Percentiles rank a stretch among this genome's conserved stretches.
These are phyloP conservation scores for Pseudomyrmex cubaensis DNA, from an alignment of 1,140 invertebrate species.

Conservation along the genomic window DNA sequence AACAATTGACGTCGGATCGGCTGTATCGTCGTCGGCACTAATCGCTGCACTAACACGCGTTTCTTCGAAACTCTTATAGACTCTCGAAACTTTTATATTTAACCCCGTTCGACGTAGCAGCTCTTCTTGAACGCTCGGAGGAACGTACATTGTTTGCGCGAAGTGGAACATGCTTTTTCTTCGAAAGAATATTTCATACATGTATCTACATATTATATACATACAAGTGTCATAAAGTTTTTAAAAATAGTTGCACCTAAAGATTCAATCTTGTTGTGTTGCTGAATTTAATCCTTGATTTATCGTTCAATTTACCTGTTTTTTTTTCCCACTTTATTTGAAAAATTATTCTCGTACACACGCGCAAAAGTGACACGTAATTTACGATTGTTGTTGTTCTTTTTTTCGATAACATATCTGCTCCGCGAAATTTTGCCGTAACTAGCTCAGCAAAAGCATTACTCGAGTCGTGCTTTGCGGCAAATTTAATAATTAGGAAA, in stretches of 20 bases:
- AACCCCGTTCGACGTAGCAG: constrained; percentile 25
- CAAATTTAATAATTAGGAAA: constrained; percentile 20
- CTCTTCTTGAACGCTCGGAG: constrained; percentile 6
- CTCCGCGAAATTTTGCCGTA: constrained; percentile 11
- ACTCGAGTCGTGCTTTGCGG: background rate
- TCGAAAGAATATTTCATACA: constrained; percentile 7
- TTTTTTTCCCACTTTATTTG: too few species aligned
- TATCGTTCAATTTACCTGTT: background rate
- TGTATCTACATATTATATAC: background rate
- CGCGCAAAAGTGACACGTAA: background rate
- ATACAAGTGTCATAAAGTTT: background rate
- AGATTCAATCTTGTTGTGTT: background rate
- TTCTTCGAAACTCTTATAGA: constrained; percentile 49
- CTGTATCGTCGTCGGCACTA: background rate
- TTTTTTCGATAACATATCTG: too few species aligned
- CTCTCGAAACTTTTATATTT: constrained; percentile 40
- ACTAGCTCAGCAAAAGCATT: background rate
- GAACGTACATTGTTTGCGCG: constrained; percentile 22
- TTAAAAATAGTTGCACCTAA: background rate
- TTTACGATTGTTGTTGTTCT: background rate
- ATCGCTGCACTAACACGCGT: background rate
- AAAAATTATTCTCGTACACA: background rate
- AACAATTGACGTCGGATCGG: constrained; percentile 8
- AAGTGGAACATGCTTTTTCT: constrained; percentile 41
- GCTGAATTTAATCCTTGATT: background rate